These are phyloP conservation scores for Drosophila repletoides DNA, from an alignment of 1,140 invertebrate genomes.

Conservation along the genomic window DNA sequence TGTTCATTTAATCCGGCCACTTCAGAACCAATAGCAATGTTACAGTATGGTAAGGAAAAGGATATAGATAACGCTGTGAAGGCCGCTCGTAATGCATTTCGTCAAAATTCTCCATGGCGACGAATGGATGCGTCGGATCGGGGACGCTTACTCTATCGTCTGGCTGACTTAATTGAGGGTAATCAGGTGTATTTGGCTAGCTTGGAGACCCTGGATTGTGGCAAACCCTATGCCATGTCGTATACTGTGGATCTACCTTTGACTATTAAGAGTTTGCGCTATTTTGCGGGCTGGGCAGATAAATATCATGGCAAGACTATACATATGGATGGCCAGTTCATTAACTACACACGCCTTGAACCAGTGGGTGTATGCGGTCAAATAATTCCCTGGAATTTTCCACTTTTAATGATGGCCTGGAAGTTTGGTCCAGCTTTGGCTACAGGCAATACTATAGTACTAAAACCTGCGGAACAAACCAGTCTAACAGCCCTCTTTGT, in stretches of 20 bases:
- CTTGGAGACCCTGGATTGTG: not conserved
- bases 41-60: conserved; percentile 90
- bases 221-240: not conserved
- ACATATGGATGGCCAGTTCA: not conserved
- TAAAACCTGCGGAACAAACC: conserved; percentile 97
- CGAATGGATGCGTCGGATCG: conserved; percentile 93
- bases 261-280: not conserved
- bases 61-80: conserved; percentile 93
- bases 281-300: not conserved
- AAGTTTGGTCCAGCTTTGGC: conserved; percentile 83
- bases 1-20: conserved; percentile 93
- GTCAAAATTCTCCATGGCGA: conserved; percentile 92
- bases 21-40: conserved; percentile 90
- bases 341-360: not conserved
- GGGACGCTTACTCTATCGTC: conserved; percentile 88
- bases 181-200: conserved; percentile 84
- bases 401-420: not conserved
- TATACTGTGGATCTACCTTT: not conserved
- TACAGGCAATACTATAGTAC: conserved; percentile 92
- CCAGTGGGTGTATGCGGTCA: not conserved
- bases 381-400: not conserved
- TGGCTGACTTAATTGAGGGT: conserved; percentile 91
- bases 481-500: conserved; percentile 94
- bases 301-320: too few species aligned
- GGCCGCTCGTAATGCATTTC: conserved; percentile 92